Conservation (phyloP, 2,113 vertebrate species). For the Engystomops pustulosus region DNA sequence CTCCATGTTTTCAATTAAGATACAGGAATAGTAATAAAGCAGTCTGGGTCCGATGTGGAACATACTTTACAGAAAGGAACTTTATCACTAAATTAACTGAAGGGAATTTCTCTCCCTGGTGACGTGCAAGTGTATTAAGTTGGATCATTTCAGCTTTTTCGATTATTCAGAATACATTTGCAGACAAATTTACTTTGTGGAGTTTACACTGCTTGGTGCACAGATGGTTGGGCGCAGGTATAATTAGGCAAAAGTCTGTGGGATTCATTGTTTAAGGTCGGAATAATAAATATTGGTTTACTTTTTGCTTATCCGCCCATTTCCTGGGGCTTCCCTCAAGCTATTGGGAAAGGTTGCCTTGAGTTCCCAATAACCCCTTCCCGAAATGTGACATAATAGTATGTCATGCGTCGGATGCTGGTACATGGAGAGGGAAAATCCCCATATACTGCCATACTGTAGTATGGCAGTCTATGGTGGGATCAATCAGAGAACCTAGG, state of each 20-base stretch:
- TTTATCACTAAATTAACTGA: slow-evolving; percentile 39
- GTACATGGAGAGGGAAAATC: too few relatives aligned
- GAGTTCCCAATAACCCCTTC: too few relatives aligned
- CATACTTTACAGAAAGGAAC: background rate
- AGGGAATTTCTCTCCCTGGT: slow-evolving; percentile 35
- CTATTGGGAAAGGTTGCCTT: too few relatives aligned
- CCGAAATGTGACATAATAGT: too few relatives aligned
- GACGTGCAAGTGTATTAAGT: slow-evolving; percentile 27
- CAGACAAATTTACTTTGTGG: slow-evolving; percentile 31
- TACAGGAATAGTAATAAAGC: slow-evolving; percentile 21
- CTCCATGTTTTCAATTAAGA: slow-evolving; percentile 55
- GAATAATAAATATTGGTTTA: background rate
- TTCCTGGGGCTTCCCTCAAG: too few relatives aligned
- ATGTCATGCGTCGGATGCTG: too few relatives aligned
- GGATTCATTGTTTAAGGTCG: background rate
- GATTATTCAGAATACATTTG: slow-evolving; percentile 40
- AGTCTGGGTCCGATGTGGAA: background rate
- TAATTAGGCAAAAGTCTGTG: background rate
- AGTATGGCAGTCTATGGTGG: too few relatives aligned
- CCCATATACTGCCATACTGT: too few relatives aligned
- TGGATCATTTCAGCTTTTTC: slow-evolving; percentile 24
- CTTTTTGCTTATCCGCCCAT: too few relatives aligned
- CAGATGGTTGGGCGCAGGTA: background rate
- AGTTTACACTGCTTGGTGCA: background rate
- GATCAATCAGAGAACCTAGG: too few relatives aligned